These are phyloP conservation scores for Dromiciops gliroides DNA, from an alignment of 2,113 vertebrate species.

Conservation along the genomic window DNA sequence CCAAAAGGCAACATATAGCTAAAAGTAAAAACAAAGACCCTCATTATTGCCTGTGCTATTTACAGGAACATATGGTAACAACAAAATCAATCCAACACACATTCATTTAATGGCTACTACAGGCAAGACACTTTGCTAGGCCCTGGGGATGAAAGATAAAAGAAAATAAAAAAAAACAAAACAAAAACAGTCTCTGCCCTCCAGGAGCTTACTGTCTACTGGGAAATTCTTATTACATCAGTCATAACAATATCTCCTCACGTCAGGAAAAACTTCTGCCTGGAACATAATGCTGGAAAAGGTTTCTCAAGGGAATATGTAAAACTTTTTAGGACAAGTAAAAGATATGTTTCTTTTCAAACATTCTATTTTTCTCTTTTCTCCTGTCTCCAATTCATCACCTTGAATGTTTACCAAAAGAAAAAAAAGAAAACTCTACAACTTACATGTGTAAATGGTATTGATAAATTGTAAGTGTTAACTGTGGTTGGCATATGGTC, in stretches of 20 bases:
- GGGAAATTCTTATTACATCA: not conserved
- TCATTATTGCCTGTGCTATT: slow-evolving; percentile 75
- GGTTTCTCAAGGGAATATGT: not conserved
- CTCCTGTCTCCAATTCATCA: slow-evolving; percentile 47
- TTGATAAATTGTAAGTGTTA: slow-evolving; percentile 70
- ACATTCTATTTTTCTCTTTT: slow-evolving; percentile 49
- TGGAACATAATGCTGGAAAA: slow-evolving; percentile 56
- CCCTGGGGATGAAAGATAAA: not conserved
- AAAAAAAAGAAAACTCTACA: slow-evolving; percentile 4
- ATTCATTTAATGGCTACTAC: not conserved
- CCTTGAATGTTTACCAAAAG: slow-evolving; percentile 68
- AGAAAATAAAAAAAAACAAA: not conserved
- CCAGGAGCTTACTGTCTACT: not conserved
- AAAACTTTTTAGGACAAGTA: slow-evolving; percentile 52
- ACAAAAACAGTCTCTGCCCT: not conserved
- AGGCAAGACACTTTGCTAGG: not conserved
- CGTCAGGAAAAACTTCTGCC: slow-evolving; percentile 27
- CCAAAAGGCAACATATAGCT: slow-evolving; percentile 87
- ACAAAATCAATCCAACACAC: not conserved
- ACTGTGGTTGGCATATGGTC: slow-evolving; percentile 63
- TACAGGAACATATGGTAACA: slow-evolving; percentile 62
- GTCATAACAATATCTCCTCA: slow-evolving; percentile 26
- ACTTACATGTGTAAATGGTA: slow-evolving; percentile 54
- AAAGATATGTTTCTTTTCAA: slow-evolving; percentile 63
- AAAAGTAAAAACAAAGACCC: slow-evolving; percentile 79